Conservation (phyloP, 2,888 invertebrate species). For the Drosophila dives region DNA sequence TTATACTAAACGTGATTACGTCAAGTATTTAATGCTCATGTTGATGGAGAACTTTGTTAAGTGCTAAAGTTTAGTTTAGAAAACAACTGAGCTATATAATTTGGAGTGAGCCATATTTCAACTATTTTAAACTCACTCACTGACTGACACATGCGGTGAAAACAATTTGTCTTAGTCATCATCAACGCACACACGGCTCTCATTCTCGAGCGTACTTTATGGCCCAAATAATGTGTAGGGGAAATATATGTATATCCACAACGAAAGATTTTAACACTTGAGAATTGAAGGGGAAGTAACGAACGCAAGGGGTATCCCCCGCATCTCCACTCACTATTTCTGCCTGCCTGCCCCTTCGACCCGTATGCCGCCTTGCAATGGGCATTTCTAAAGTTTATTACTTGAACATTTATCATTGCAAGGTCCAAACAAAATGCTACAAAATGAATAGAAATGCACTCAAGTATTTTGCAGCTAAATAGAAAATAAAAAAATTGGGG, state of each 20-base stretch:
- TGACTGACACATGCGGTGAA: conserved; percentile 55
- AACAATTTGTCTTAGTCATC: conserved; percentile 72
- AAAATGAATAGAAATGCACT: conserved; percentile 61
- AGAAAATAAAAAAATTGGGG: conserved; percentile 8
- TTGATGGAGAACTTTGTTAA: conserved; percentile 7
- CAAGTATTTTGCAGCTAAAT: conserved; percentile 41
- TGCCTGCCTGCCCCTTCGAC: background rate
- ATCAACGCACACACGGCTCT: conserved; percentile 30
- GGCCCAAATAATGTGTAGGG: conserved; percentile 38
- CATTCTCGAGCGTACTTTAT: conserved; percentile 17
- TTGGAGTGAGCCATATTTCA: conserved; percentile 57
- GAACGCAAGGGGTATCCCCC: background rate
- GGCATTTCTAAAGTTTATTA: conserved; percentile 74
- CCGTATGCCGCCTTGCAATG: conserved; percentile 33
- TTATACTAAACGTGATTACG: conserved; percentile 8
- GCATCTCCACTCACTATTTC: background rate
- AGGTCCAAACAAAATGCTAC: conserved; percentile 42
- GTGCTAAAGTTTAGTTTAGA: conserved; percentile 12
- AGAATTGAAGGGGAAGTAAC: conserved; percentile 13
- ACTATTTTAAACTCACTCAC: conserved; percentile 63
- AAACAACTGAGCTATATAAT: conserved; percentile 15
- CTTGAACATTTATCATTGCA: conserved; percentile 67
- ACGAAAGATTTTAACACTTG: conserved; percentile 35
- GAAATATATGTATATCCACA: conserved; percentile 20
- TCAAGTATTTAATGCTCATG: conserved; percentile 13